Base-by-base conservation (phyloP, 2,888 invertebrate genomes). In the Holacanthella duospinosa region DNA sequence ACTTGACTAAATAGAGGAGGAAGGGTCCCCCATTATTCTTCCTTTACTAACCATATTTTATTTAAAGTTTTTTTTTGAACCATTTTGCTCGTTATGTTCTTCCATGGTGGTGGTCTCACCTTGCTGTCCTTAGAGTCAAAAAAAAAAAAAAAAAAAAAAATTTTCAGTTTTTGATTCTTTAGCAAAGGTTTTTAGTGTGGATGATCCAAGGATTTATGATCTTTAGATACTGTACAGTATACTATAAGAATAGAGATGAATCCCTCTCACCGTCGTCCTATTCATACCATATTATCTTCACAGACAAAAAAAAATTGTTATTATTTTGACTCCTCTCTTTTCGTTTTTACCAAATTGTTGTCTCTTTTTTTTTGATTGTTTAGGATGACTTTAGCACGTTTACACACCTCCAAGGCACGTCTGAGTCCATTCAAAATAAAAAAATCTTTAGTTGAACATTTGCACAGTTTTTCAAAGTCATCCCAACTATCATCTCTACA, bases 201-300 rank as follows among this genome's bases (percentile, higher is more conserved):
- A 71, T 71, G 61, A 71, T 71, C 69, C 69, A 55, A 63, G 64
- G 68, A 71, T 71, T 71, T 71, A 71, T 63, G 60, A 64, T 63
- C 4, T 48, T 36, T 16, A 36, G 6, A n/a, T n/a, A n/a, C n/a
- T n/a, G n/a, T n/a, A n/a, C n/a, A n/a, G n/a, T n/a, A n/a, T n/a
- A n/a, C 36, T 36, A 21, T 4, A 48, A 48, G 48, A 48, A 48
- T 48, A 48, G 48, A 21, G n/a, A 16, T n/a, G 19, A 21, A 48
- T 21, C 48, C 48, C 6, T 36, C 36, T 16, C 16, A 6, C 36
- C 16, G n/a, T n/a, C n/a, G n/a, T n/a, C n/a, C 48, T 21, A 48
- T 48, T 48, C 48, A 48, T 48, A 9, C 12, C 21, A n/a, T n/a
- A n/a, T n/a, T n/a, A n/a, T n/a, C n/a, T n/a, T n/a, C n/a, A n/a